Percentiles rank a stretch among this genome's conserved stretches.
These are phyloP conservation scores for Oligia fasciuncula DNA, from an alignment of 2,888 invertebrate genomes.

Conservation along the genomic window DNA sequence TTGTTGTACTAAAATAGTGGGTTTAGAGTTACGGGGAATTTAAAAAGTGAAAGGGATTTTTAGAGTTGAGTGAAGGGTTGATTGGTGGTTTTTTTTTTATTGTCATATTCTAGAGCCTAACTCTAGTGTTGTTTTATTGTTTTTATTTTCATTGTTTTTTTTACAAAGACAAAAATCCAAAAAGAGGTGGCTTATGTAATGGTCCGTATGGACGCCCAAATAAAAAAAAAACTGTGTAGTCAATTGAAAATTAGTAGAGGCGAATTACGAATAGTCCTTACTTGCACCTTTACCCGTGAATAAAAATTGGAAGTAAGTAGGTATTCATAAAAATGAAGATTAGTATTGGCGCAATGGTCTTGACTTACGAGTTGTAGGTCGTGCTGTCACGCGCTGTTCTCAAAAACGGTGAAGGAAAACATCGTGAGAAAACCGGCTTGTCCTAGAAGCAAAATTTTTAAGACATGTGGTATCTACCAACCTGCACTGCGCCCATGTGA, in stretches of 20 bases:
- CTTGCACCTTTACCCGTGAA: no score
- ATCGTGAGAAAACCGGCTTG: neutral
- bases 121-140: no score
- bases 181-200: neutral
- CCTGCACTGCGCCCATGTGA: neutral
- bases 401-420: neutral
- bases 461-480: neutral
- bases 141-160: no score
- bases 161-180: neutral
- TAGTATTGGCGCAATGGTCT: neutral
- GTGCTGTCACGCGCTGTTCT: neutral
- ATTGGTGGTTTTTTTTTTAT: neutral
- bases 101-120: no score
- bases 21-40: neutral
- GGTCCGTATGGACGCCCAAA: neutral
- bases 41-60: neutral
- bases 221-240: rapidly evolving
- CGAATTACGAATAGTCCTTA: neutral
- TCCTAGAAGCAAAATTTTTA: neutral
- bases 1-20: conserved; percentile 30
- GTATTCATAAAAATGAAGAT: neutral
- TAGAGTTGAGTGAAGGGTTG: neutral
- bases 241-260: neutral
- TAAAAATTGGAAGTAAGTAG: neutral
- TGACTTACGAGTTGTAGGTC: no score